These are phyloP conservation scores for Mirza zaza DNA, from an alignment of 2,113 vertebrate genomes.

Conservation along the genomic window DNA sequence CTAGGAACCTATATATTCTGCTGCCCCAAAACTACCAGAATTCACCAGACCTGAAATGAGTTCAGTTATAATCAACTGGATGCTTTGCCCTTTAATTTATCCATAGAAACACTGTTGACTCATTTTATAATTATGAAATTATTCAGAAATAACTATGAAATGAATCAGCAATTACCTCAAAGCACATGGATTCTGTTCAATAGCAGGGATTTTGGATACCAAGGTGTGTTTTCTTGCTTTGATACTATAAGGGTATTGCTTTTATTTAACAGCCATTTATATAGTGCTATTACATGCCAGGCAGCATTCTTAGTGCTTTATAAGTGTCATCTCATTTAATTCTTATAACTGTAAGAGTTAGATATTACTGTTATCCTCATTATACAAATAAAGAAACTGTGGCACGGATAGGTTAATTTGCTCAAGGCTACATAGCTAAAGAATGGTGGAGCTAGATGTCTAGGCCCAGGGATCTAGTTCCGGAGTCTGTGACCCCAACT, in stretches of 20 bases:
- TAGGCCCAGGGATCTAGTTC: neutral
- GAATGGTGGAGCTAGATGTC: neutral
- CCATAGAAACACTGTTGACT: neutral
- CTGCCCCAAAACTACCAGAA: neutral
- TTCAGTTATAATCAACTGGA: neutral
- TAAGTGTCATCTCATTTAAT: neutral
- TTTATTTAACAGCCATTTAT: neutral
- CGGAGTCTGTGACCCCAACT: neutral
- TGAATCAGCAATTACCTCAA: neutral
- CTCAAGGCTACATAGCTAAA: neutral
- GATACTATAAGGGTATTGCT: neutral
- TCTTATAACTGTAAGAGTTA: neutral
- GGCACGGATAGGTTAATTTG: neutral
- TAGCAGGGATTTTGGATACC: neutral
- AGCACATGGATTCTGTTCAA: neutral
- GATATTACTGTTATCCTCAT: neutral
- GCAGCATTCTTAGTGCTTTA: neutral
- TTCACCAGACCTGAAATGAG: neutral
- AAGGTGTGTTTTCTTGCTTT: neutral
- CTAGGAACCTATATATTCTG: neutral
- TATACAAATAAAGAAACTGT: neutral
- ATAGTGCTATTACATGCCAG: neutral
- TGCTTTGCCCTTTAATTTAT: neutral
- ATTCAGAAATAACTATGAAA: neutral
- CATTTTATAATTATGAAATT: neutral